A percentile compares a stretch with the other conserved stretches of the same genome.
Evolutionary conservation across 2,113 vertebrate species (phyloP).

Genomic region (Holacanthus passer): DNA sequence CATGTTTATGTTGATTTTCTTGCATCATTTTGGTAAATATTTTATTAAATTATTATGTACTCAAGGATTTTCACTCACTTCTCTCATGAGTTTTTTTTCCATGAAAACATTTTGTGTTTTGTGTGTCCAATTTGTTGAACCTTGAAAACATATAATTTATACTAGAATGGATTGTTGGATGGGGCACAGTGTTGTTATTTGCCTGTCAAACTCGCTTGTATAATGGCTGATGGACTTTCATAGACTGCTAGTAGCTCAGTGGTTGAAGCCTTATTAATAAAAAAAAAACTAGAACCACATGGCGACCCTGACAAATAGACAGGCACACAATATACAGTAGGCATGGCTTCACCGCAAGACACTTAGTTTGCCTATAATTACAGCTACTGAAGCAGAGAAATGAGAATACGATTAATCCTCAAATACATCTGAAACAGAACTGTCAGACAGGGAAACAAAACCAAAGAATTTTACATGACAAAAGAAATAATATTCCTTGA

Average conservation of each 20-base stretch:
- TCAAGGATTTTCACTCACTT: neutral
- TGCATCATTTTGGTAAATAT: conserved; percentile 13
- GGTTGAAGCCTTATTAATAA: conserved; percentile 59
- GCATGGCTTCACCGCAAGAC: conserved; percentile 18
- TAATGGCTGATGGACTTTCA: conserved; percentile 73
- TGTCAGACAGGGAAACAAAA: conserved; percentile 17
- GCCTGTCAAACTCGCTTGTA: conserved; percentile 63
- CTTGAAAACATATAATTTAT: conserved; percentile 18
- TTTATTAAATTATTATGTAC: neutral
- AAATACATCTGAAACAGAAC: neutral
- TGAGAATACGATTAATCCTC: neutral
- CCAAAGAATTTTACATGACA: conserved; percentile 11
- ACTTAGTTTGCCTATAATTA: conserved; percentile 25
- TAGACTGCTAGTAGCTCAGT: conserved; percentile 61
- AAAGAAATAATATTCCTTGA: neutral
- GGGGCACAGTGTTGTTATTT: conserved; percentile 55
- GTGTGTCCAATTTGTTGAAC: conserved; percentile 8
- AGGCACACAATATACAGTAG: conserved; percentile 28
- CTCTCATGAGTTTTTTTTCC: neutral
- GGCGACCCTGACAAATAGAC: conserved; percentile 39
- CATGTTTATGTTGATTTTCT: conserved; percentile 8
- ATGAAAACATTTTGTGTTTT: conserved; percentile 5
- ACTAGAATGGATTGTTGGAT: conserved; percentile 18
- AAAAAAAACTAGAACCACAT: conserved; percentile 61
- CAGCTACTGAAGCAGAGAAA: conserved; percentile 18